These are phyloP conservation scores for Heterotilapia buettikoferi DNA, from an alignment of 2,113 vertebrate species.

Conservation along the genomic window DNA sequence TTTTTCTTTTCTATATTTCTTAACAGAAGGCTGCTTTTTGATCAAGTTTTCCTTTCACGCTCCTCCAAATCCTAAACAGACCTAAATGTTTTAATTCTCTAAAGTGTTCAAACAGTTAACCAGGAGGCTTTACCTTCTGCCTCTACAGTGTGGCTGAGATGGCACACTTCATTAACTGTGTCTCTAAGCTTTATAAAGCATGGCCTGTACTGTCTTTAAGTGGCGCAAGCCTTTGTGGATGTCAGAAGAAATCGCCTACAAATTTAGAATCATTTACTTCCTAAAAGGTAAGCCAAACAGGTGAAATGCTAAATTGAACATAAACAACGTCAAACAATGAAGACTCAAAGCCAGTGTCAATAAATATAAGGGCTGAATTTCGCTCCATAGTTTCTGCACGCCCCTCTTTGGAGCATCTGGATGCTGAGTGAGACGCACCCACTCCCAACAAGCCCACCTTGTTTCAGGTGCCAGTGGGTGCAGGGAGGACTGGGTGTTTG, in stretches of 20 bases:
- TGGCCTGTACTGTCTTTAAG: not conserved
- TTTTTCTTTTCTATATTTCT: not conserved
- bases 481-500: not conserved
- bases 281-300: not conserved
- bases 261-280: not conserved
- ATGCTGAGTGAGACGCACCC: not conserved
- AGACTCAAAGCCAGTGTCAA: not conserved
- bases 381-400: not conserved
- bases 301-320: not conserved
- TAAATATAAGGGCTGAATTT: not conserved
- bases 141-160: not conserved
- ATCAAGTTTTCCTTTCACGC: not conserved
- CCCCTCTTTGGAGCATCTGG: not conserved
- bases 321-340: not conserved
- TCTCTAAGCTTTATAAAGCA: not conserved
- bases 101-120: not conserved
- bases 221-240: not conserved
- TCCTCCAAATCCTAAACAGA: not conserved
- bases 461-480: conserved; percentile 33
- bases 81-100: not conserved
- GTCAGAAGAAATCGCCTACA: not conserved
- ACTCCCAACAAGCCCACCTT: not conserved
- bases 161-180: not conserved
- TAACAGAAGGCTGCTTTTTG: not conserved
- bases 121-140: not conserved